A percentile compares a stretch with the other conserved stretches of the same genome.
These are phyloP conservation scores for Rana temporaria DNA, from an alignment of 2,113 vertebrate species.

Conservation along the genomic window DNA sequence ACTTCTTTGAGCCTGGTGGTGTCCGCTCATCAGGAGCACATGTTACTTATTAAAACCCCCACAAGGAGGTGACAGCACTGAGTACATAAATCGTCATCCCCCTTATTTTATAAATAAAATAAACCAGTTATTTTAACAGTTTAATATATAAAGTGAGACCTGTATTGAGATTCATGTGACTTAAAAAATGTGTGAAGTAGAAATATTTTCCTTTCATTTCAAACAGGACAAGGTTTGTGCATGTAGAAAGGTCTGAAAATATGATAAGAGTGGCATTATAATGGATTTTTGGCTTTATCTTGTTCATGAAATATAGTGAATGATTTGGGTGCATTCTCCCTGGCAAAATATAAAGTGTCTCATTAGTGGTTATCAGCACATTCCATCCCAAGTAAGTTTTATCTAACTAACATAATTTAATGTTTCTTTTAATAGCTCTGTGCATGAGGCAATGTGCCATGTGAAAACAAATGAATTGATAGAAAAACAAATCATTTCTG, in stretches of 20 bases:
- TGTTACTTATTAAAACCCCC: too few species aligned
- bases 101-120: too few species aligned
- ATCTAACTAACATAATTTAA: not conserved
- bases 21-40: too few species aligned
- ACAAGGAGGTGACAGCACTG: too few species aligned
- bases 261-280: not conserved
- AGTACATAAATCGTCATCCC: too few species aligned
- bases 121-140: too few species aligned
- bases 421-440: not conserved
- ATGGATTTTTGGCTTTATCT: slow-evolving; percentile 1
- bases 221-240: not conserved
- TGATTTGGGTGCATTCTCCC: not conserved
- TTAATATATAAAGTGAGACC: too few species aligned
- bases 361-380: slow-evolving; percentile 21
- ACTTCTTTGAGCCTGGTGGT: too few species aligned
- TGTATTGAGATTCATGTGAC: not conserved
- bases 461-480: not conserved
- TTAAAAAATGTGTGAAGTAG: not conserved
- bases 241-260: not conserved
- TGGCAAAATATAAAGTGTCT: slow-evolving; percentile 7
- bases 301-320: not conserved
- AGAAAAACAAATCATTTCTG: not conserved
- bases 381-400: not conserved
- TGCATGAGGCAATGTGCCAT: not conserved
- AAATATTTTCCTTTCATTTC: not conserved